Evolutionary conservation across 2,113 vertebrate species (phyloP).

Genomic region (Tylochromis polylepis): DNA sequence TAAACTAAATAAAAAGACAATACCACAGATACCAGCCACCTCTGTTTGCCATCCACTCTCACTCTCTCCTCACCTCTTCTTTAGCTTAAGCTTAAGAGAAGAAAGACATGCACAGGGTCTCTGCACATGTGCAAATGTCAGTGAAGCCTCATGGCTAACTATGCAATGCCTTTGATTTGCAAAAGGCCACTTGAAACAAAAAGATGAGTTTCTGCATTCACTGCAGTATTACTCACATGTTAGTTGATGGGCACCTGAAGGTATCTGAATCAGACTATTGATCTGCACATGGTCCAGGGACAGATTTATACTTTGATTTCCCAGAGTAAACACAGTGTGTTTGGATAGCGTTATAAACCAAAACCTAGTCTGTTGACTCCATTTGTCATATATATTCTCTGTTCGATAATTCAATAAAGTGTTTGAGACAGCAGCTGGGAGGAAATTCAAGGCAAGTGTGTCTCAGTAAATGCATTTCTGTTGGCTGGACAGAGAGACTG

Average conservation of each 20-base stretch:
- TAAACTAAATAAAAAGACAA: background rate
- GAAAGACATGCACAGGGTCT: background rate
- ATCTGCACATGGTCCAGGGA: constrained; percentile 30
- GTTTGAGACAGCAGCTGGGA: constrained; percentile 65
- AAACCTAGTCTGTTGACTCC: constrained; percentile 65
- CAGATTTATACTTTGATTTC: constrained; percentile 72
- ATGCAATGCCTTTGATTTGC: background rate
- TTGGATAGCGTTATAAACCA: constrained; percentile 67
- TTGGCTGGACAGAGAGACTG: constrained; percentile 46
- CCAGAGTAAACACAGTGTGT: constrained; percentile 53
- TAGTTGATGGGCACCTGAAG: constrained; percentile 53
- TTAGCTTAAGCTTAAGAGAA: background rate
- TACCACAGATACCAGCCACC: background rate
- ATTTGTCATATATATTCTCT: constrained; percentile 71
- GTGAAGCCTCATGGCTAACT: background rate
- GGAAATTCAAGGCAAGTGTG: constrained; percentile 58
- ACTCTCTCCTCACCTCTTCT: background rate
- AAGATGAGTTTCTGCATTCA: background rate
- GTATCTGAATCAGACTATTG: constrained; percentile 51
- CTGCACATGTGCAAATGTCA: background rate
- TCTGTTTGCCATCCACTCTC: background rate
- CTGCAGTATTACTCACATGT: background rate
- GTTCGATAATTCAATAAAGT: constrained; percentile 72
- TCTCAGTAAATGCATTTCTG: constrained; percentile 68
- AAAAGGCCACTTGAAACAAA: background rate